These are phyloP conservation scores for Glyphotaelius pellucidus DNA, from an alignment of 2,888 invertebrate species.

Conservation along the genomic window DNA sequence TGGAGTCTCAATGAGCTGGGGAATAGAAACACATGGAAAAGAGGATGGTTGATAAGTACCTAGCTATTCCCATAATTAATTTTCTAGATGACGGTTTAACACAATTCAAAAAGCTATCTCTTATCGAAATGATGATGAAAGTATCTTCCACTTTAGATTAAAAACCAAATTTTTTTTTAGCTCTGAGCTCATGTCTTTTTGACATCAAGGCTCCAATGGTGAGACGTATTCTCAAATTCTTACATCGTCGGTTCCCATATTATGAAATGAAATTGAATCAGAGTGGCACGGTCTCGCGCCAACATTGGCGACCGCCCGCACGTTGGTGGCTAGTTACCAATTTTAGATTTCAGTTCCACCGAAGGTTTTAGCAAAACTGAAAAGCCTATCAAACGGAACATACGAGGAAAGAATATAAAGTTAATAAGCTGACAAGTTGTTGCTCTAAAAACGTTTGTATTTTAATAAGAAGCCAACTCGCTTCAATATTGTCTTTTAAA, in stretches of 20 bases:
- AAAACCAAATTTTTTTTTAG: too few species aligned
- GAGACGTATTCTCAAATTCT: background rate
- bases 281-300: background rate
- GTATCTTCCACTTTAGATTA: too few species aligned
- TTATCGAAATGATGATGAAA: too few species aligned
- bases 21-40: too few species aligned
- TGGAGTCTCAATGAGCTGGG: background rate
- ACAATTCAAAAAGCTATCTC: too few species aligned
- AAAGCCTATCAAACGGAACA: background rate
- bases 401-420: background rate
- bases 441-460: background rate
- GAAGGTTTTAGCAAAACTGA: background rate
- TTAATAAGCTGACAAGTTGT: background rate
- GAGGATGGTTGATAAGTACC: background rate
- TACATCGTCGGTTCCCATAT: background rate
- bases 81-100: too few species aligned
- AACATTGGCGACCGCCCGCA: background rate
- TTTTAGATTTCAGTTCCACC: conserved; percentile 5
- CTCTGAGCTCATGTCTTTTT: too few species aligned
- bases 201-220: background rate
- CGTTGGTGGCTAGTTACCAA: conserved; percentile 16
- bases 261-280: conserved; percentile 44
- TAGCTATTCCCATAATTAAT: too few species aligned
- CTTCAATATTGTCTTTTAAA: background rate
- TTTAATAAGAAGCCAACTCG: background rate